Evolutionary conservation across 2,888 invertebrate genomes (phyloP), one percentile per base, ranked within the genome.

Genomic region (Yponomeuta malinellus): DNA sequence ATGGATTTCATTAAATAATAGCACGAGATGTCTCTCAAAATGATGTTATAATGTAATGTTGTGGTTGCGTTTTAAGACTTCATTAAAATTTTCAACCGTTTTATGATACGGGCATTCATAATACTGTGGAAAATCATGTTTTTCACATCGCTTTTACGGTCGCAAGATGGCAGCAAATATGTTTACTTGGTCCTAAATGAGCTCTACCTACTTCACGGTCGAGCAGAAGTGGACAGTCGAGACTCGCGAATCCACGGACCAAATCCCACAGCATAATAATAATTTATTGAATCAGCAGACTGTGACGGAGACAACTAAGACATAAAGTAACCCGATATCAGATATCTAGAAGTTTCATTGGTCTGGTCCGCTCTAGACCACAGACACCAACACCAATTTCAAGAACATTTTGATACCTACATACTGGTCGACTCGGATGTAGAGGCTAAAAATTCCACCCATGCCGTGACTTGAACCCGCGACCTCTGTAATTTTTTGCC

Each of bases 281-380:
- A 67, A 67, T 67, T 67, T 67, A 67, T 31, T 29, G 52, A 31
- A 48, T 68, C 29, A 68, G 52, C 52, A 68, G 48, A 52, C 37
- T 68, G 68, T 68, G 10, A 68, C 68, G 68, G 31, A 33, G 67
- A 43, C 23, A 68, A 68, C 68, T 68, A 52, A 68, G 68, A 68
- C 68, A 48, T 52, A 68, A 31, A 23, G 68, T 68, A 68, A 68
- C 68, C 52, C 4, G 68, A 68, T 52, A 59, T 59, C 12, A 12
- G 68, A 68, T 52, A 59, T 59, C 52, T 59, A 59, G 15, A 15
- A n/a, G 68, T 43, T 23, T 43, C 43, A 48, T 31, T 68, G 52
- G 12, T 68, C 29, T 31, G 68, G 68, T 52, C 48, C 68, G 48
- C 29, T 48, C 8, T 43, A 43, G 43, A 43, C 43, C 43, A 43